A percentile compares a stretch with the other conserved stretches of the same genome.
These are phyloP conservation scores for Microdon myrmicae DNA, from an alignment of 2,888 invertebrate species.

Conservation along the genomic window DNA sequence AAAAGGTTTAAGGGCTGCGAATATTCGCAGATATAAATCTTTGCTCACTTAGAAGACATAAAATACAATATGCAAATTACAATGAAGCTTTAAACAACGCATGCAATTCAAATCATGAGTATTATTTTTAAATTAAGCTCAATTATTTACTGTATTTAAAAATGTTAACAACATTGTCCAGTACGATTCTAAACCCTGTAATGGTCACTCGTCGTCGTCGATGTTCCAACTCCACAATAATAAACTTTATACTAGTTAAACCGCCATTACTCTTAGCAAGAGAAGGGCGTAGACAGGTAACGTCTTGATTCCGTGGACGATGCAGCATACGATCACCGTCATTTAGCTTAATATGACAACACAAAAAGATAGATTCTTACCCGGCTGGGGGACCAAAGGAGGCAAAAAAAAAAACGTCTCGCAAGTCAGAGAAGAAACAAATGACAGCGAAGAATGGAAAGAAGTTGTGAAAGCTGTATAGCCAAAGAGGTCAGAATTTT, in stretches of 20 bases:
- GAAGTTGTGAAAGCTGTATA: conserved; percentile 52
- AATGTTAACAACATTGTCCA: too few species aligned
- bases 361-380: conserved; percentile 20
- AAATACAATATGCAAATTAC: too few species aligned
- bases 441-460: conserved; percentile 40
- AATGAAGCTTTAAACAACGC: too few species aligned
- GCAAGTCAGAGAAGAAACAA: conserved; percentile 30
- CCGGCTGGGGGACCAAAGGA: conserved; percentile 6
- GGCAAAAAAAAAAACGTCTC: conserved; percentile 2
- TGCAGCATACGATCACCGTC: conserved; percentile 32
- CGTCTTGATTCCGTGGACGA: conserved; percentile 20
- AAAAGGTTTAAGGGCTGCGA: too few species aligned
- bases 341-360: conserved; percentile 40
- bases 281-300: conserved; percentile 13
- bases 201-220: too few species aligned
- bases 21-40: too few species aligned
- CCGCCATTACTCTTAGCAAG: conserved; percentile 46
- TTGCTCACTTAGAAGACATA: too few species aligned
- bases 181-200: too few species aligned
- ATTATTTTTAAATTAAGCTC: too few species aligned
- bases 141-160: too few species aligned
- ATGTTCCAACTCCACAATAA: conserved; percentile 23
- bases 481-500: conserved; percentile 51
- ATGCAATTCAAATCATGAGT: too few species aligned
- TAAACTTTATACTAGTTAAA: conserved; percentile 37